phyloP scores from a whole-genome alignment of 1,140 invertebrate genomes.

The Phymastichus coffea region DNA sequence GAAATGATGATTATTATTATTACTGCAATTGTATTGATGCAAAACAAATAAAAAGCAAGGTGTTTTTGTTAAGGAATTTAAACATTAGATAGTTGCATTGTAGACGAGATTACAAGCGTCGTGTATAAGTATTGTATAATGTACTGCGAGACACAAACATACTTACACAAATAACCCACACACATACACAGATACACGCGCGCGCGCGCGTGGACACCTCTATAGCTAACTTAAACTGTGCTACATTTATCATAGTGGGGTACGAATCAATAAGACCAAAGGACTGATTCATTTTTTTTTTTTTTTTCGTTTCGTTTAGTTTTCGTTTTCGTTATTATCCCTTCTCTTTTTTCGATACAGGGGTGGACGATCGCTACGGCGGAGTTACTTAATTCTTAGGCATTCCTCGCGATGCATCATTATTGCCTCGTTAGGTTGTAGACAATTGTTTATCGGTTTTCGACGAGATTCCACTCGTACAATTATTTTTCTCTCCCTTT shows the following conservation, averaged over 20 bases:
- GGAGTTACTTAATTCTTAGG: too few species aligned
- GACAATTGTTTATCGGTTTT: too few species aligned
- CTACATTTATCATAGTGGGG: too few species aligned
- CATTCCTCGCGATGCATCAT: too few species aligned
- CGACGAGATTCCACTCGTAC: too few species aligned
- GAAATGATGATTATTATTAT: constrained; percentile 39
- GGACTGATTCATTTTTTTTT: constrained; percentile 13
- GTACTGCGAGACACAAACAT: constrained; percentile 21
- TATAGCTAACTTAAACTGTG: too few species aligned
- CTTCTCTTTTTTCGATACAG: background rate
- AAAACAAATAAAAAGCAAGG: constrained; percentile 35
- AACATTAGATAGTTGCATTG: constrained; percentile 30
- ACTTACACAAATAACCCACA: too few species aligned
- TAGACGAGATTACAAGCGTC: constrained; percentile 5
- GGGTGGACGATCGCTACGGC: too few species aligned
- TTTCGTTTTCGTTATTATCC: background rate
- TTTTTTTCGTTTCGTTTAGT: constrained; percentile 4
- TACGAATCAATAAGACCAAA: background rate
- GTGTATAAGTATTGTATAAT: constrained; percentile 23
- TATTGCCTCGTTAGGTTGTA: too few species aligned
- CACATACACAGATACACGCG: too few species aligned
- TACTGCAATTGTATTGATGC: constrained; percentile 44
- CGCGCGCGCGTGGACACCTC: too few species aligned
- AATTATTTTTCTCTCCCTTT: too few species aligned
- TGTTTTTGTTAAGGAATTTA: constrained; percentile 46